These are phyloP conservation scores for Cebidichthys violaceus DNA, from an alignment of 2,113 vertebrate species.

Conservation along the genomic window DNA sequence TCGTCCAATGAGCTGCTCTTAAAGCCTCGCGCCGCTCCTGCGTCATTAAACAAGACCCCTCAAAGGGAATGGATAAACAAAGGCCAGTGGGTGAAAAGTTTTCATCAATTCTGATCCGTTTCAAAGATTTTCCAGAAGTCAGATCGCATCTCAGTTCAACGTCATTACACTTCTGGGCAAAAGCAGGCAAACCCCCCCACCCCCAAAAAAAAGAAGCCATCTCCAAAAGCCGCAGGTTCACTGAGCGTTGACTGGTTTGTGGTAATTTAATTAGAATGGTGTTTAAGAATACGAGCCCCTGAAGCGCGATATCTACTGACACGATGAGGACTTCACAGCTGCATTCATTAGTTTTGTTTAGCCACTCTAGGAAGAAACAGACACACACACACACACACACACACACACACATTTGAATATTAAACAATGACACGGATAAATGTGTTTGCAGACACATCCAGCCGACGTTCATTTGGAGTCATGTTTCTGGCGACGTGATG, in stretches of 20 bases:
- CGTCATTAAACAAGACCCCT: slow-evolving; percentile 39
- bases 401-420: background rate
- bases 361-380: background rate
- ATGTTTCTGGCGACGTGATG: background rate
- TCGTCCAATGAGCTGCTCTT: slow-evolving; percentile 11
- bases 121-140: slow-evolving; percentile 44
- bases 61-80: slow-evolving; percentile 53
- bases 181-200: background rate
- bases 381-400: background rate
- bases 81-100: slow-evolving; percentile 34
- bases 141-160: slow-evolving; percentile 22
- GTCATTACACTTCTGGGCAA: slow-evolving; percentile 27
- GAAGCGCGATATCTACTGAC: background rate
- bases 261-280: slow-evolving; percentile 38
- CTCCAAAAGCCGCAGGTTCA: slow-evolving; percentile 22
- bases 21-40: slow-evolving; percentile 18
- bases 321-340: slow-evolving; percentile 7
- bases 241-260: slow-evolving; percentile 20
- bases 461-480: slow-evolving; percentile 3
- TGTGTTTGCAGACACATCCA: background rate
- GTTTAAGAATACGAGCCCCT: slow-evolving; percentile 23
- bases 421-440: background rate
- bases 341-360: background rate
- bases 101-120: slow-evolving; percentile 34
- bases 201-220: background rate